Conservation (phyloP, 2,113 vertebrate species). For the Nyctereutes procyonoides region DNA sequence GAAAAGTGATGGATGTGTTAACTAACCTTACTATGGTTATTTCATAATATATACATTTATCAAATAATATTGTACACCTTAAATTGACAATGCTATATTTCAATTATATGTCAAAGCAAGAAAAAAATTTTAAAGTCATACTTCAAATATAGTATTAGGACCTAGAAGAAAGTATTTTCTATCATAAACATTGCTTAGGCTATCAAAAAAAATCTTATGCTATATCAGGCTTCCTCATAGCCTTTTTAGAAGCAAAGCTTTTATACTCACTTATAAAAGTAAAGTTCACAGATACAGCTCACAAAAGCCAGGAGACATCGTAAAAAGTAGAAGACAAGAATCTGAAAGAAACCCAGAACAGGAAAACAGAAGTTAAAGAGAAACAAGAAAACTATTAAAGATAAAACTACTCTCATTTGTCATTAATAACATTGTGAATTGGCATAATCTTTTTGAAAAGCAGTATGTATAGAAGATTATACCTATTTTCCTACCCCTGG, state of each 20-base stretch:
- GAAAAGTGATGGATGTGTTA: not conserved
- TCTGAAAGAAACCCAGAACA: slow-evolving; percentile 87
- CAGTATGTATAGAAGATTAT: not conserved
- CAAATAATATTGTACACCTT: not conserved
- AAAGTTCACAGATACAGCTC: slow-evolving; percentile 98
- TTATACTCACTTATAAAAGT: slow-evolving; percentile 98
- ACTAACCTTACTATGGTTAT: not conserved
- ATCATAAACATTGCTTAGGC: not conserved
- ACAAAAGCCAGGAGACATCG: slow-evolving; percentile 97
- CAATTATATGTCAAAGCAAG: not conserved
- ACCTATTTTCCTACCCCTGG: not conserved
- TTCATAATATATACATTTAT: not conserved
- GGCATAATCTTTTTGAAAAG: not conserved
- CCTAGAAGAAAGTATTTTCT: not conserved
- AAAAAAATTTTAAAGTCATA: not conserved
- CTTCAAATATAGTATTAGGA: not conserved
- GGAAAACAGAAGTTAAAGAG: slow-evolving; percentile 62
- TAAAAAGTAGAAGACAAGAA: slow-evolving; percentile 98
- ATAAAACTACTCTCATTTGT: slow-evolving; percentile 27
- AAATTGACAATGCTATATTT: not conserved
- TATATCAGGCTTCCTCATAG: not conserved
- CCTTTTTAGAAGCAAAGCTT: slow-evolving; percentile 30
- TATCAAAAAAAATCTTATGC: not conserved
- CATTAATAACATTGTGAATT: not conserved
- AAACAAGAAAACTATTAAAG: slow-evolving; percentile 3